These are phyloP conservation scores for Semaprochilodus insignis DNA, from an alignment of 2,797 vertebrate genomes.

Conservation along the genomic window DNA sequence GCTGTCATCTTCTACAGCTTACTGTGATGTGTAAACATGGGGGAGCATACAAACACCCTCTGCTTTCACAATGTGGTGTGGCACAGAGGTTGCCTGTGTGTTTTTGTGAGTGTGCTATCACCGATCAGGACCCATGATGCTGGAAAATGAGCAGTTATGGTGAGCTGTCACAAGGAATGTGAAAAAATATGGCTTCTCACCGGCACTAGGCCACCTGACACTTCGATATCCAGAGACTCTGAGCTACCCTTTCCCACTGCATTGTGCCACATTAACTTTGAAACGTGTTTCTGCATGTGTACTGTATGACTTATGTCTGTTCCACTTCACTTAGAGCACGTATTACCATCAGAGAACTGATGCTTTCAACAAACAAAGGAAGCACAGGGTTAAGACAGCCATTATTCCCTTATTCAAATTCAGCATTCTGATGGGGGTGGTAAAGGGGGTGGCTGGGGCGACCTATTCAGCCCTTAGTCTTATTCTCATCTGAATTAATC, in stretches of 20 bases:
- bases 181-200: slow-evolving; percentile 3
- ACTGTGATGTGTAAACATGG: slow-evolving; percentile 32
- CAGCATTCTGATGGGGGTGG: slow-evolving; percentile 5
- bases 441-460: neutral
- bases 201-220: slow-evolving; percentile 24
- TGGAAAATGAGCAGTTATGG: slow-evolving; percentile 6
- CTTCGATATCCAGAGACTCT: slow-evolving; percentile 7
- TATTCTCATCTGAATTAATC: slow-evolving; percentile 1
- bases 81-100: slow-evolving; percentile 9
- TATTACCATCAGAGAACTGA: neutral
- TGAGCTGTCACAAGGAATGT: slow-evolving; percentile 26
- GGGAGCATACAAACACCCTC: slow-evolving; percentile 6
- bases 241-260: neutral
- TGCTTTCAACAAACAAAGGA: slow-evolving; percentile 28
- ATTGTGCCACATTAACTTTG: neutral
- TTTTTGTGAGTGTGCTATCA: neutral
- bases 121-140: neutral
- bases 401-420: slow-evolving; percentile 53
- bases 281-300: slow-evolving; percentile 28
- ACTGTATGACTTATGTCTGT: slow-evolving; percentile 37
- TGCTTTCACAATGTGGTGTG: neutral
- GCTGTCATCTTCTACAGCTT: slow-evolving; percentile 23
- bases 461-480: neutral
- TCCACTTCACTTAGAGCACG: slow-evolving; percentile 8
- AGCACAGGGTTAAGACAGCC: slow-evolving; percentile 40